Evolutionary conservation across 64 coral and sea anemone species (phyloP), one percentile per base, ranked within the genome.

Genomic region (Dendrophyllia cribrosa): DNA sequence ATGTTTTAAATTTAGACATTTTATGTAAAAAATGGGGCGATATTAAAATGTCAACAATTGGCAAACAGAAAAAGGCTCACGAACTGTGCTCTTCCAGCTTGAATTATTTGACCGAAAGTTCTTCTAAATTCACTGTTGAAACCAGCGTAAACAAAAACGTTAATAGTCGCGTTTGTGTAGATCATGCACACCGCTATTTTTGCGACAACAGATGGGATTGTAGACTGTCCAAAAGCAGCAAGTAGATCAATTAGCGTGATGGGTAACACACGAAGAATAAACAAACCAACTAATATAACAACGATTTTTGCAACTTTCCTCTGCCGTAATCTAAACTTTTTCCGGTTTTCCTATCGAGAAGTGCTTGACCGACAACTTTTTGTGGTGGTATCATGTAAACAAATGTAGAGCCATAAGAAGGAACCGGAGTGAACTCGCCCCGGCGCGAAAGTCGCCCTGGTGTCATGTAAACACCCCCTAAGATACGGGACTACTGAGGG

Each of bases 111-210:
- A 34, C 34, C 34, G 34, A 34, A 34, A 34, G 34, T 34, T 34
- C 34, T 34, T 34, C 34, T 0, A 77, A 93, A 88, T n/a, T 93
- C 86, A 16, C 67, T 22, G 85, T 88, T 93, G 45, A 88, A 93
- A 2, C 92, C 92, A 4, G 92, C 92, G 68, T 93, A 93, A 13
- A 93, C 87, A 88, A 93, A 93, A 48, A 88, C 92, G 24, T 93
- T 93, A 4, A 93, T 51, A 48, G 75, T 78, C 4, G 92, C 85
- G 53, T 93, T 93, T 4, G 75, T 71, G 22, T 93, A 93, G 14
- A 88, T 87, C 92, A 93, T 88, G 43, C 85, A 80, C 5, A 88
- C 92, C 43, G 92, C 76, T 20, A 93, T 74, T 77, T 89, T 15
- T 43, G 60, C 65, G 50, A 89, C 48, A 1, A 89, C 15, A 60